Evolutionary conservation across 2,113 vertebrate species (phyloP).

Genomic region (Vireo altiloquus): DNA sequence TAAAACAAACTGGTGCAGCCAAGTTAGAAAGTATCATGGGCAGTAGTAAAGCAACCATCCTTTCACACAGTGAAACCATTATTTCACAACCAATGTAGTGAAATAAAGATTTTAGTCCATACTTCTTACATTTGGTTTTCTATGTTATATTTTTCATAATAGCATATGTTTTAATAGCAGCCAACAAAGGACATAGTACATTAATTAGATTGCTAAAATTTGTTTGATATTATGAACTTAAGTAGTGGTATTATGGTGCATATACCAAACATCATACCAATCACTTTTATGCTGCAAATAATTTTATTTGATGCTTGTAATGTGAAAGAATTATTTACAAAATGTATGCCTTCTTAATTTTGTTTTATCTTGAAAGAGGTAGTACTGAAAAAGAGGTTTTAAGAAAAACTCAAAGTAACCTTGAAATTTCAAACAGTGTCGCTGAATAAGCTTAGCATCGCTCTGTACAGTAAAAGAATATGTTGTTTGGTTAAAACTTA

Average conservation of each 20-base stretch:
- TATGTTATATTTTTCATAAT: background rate
- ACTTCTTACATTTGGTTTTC: background rate
- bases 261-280: background rate
- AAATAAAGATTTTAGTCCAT: background rate
- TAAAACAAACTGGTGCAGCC: background rate
- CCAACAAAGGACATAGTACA: background rate
- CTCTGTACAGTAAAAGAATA: background rate
- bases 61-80: background rate
- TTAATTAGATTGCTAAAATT: background rate
- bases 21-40: background rate
- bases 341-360: background rate
- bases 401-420: background rate
- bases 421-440: background rate
- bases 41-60: background rate
- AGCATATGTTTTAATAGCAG: background rate
- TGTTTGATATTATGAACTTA: background rate
- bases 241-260: background rate
- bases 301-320: background rate
- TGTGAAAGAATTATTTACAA: background rate
- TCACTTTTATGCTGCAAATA: background rate
- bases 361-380: background rate
- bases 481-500: background rate
- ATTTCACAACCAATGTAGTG: background rate
- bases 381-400: background rate
- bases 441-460: background rate